phyloP scores from a whole-genome alignment of 2,113 vertebrate genomes.

The Petrocephalus zakoni region DNA sequence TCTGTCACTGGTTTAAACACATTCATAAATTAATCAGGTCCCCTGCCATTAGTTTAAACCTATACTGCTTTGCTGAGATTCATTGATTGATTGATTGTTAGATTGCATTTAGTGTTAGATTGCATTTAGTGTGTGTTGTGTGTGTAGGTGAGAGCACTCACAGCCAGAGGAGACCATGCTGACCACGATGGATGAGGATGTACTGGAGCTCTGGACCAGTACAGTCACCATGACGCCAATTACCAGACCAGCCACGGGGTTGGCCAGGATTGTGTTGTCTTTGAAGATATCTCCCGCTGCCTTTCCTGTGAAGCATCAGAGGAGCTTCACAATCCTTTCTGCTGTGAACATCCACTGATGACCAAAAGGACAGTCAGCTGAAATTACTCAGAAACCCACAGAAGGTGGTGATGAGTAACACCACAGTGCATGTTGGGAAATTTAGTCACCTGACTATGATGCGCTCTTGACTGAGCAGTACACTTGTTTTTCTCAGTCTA shows the following conservation, averaged over 20 bases:
- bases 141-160: conserved; percentile 55
- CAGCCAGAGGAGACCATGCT: conserved; percentile 88
- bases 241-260: conserved; percentile 72
- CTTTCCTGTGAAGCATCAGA: conserved; percentile 66
- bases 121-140: neutral
- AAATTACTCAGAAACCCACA: neutral
- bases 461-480: neutral
- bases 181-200: conserved; percentile 86
- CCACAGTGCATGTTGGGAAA: neutral
- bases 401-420: neutral
- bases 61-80: neutral
- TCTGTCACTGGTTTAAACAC: neutral
- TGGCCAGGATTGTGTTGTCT: conserved; percentile 78
- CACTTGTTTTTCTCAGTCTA: neutral
- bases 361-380: neutral
- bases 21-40: neutral
- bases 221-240: conserved; percentile 78
- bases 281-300: conserved; percentile 89
- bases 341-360: neutral
- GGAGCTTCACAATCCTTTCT: neutral
- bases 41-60: neutral
- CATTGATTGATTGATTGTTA: too few species aligned
- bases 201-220: conserved; percentile 89
- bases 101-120: too few species aligned
- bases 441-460: neutral